These are phyloP conservation scores for Ctenoplectra terminalis DNA, from an alignment of 1,140 invertebrate species.

Conservation along the genomic window DNA sequence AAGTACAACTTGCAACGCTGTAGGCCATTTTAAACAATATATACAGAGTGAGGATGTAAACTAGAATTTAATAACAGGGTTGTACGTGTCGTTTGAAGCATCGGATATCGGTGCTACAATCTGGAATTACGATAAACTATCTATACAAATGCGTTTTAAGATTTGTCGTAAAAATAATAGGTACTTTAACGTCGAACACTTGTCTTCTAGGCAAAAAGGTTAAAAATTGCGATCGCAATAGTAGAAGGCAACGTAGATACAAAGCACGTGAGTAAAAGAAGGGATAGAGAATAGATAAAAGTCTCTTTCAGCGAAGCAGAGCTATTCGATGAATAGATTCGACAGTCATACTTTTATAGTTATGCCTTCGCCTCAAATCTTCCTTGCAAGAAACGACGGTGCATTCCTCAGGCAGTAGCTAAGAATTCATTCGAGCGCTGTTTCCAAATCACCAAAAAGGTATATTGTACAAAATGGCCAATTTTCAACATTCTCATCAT, in stretches of 20 bases:
- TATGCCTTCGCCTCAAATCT: conserved; percentile 47
- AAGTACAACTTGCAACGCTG: neutral
- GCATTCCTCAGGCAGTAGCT: conserved; percentile 61
- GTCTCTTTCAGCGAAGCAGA: conserved; percentile 37
- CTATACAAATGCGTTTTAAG: neutral
- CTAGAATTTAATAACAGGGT: neutral
- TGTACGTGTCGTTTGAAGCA: neutral
- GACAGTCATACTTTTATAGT: neutral
- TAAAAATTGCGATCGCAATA: neutral
- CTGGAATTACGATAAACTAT: neutral
- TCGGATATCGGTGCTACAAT: neutral
- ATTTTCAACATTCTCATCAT: conserved; percentile 50
- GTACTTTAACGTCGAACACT: neutral
- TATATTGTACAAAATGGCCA: conserved; percentile 14
- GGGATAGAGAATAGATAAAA: neutral
- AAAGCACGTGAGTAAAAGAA: conserved; percentile 26
- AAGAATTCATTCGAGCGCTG: conserved; percentile 64
- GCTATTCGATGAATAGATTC: neutral
- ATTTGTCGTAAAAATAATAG: neutral
- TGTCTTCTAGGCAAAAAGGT: conserved; percentile 22
- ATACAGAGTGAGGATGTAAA: neutral
- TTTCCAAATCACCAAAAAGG: conserved; percentile 60
- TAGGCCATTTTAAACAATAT: neutral
- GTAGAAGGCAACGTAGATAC: conserved; percentile 26
- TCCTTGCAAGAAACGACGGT: conserved; percentile 60